Conservation (phyloP, 2,797 vertebrate species). For the Crocidura indochinensis region DNA sequence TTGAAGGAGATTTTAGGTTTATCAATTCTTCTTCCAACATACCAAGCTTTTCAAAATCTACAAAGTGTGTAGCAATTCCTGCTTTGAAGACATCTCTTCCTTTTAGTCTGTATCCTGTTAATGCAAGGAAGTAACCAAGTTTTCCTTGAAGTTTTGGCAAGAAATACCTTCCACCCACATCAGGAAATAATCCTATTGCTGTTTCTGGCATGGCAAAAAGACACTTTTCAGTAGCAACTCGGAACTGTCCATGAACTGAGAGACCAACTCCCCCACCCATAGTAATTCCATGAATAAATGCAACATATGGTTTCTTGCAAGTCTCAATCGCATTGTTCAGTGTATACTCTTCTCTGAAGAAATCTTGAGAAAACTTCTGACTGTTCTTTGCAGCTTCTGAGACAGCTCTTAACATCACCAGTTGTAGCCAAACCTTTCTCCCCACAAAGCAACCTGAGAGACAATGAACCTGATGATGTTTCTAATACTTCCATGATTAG, state of each 20-base stretch:
- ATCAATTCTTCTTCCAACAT: conserved; percentile 95
- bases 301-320: too few species aligned
- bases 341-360: too few species aligned
- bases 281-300: too few species aligned
- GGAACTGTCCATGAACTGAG: conserved; percentile 96
- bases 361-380: too few species aligned
- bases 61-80: conserved; percentile 97
- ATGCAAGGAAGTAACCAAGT: conserved; percentile 94
- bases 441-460: too few species aligned
- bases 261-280: conserved; percentile 97
- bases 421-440: too few species aligned
- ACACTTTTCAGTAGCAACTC: conserved; percentile 97
- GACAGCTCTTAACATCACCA: too few species aligned
- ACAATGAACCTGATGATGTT: too few species aligned
- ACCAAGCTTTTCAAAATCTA: conserved; percentile 94
- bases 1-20: conserved; percentile 93
- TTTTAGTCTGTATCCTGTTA: conserved; percentile 96
- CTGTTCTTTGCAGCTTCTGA: too few species aligned
- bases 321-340: too few species aligned
- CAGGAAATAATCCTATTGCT: conserved; percentile 98
- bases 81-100: conserved; percentile 96
- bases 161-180: conserved; percentile 98
- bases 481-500: too few species aligned
- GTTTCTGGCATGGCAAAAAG: conserved; percentile 99
- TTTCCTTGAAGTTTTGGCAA: conserved; percentile 96